A percentile compares a stretch with the other conserved stretches of the same genome.
Conservation (phyloP, 2,797 vertebrate genomes). For the Fratercula arctica region DNA sequence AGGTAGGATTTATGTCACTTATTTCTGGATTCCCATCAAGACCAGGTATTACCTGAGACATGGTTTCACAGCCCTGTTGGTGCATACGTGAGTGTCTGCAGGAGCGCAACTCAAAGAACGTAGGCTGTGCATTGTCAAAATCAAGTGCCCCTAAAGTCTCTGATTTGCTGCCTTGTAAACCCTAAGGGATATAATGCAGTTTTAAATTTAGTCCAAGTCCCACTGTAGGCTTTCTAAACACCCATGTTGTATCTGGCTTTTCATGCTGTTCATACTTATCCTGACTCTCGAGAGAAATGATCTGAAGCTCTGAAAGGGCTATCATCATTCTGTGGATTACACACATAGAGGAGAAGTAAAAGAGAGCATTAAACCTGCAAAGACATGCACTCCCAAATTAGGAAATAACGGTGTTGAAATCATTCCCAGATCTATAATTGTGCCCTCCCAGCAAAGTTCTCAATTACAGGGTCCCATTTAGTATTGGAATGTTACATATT, state of each 20-base stretch:
- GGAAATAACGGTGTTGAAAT: not conserved
- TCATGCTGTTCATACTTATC: not conserved
- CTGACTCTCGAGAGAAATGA: not conserved
- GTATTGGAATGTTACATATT: not conserved
- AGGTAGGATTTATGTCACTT: not conserved
- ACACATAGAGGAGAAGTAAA: not conserved
- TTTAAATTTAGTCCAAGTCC: not conserved
- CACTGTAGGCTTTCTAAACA: not conserved
- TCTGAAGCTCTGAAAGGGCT: not conserved
- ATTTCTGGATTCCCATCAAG: not conserved
- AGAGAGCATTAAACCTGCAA: not conserved
- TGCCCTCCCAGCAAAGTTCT: not conserved
- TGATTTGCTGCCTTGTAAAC: not conserved
- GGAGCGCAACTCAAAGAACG: not conserved
- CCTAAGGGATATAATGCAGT: not conserved
- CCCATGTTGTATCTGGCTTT: not conserved
- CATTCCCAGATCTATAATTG: not conserved
- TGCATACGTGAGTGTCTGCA: not conserved
- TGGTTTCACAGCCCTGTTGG: not conserved
- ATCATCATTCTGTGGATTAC: not conserved
- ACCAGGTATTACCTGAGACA: not conserved
- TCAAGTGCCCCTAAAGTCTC: not conserved
- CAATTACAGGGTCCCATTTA: not conserved
- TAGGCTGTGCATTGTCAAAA: not conserved
- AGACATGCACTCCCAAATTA: not conserved